Conservation (phyloP, 2,797 vertebrate species). For the Neopelma chrysocephalum region DNA sequence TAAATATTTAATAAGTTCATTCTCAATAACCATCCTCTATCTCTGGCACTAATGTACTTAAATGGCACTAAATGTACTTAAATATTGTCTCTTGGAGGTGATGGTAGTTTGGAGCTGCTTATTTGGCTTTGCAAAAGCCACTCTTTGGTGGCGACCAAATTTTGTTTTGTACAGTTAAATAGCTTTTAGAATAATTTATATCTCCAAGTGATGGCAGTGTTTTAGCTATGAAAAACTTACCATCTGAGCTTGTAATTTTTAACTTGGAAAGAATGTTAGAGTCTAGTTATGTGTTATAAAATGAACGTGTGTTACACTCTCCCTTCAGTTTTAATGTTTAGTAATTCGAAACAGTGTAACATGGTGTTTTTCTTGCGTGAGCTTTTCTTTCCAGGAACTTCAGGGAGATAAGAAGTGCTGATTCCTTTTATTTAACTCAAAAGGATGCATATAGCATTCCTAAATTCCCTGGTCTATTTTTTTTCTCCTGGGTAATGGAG, state of each 20-base stretch:
- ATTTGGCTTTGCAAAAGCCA: not conserved
- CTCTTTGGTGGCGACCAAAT: not conserved
- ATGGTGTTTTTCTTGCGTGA: not conserved
- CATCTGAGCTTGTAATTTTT: not conserved
- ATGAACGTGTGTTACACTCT: not conserved
- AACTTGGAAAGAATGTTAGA: not conserved
- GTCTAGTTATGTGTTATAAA: not conserved
- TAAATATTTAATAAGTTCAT: not conserved
- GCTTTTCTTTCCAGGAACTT: not conserved
- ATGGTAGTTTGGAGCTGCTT: not conserved
- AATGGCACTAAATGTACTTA: not conserved
- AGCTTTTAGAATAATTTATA: not conserved
- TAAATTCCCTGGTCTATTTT: not conserved
- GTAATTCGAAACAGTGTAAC: not conserved
- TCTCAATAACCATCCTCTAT: rapidly evolving
- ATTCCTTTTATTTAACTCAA: not conserved
- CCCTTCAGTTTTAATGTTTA: not conserved
- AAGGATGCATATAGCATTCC: not conserved
- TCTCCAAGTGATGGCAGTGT: not conserved
- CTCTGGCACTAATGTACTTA: not conserved
- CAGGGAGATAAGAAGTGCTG: not conserved
- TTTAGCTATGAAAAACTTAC: not conserved
- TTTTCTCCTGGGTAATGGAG: not conserved
- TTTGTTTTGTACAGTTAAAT: not conserved
- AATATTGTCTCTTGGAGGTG: not conserved